Evolutionary conservation across 2,113 vertebrate genomes (phyloP), one percentile per base, ranked within the genome.

Genomic region (Calonectris borealis): DNA sequence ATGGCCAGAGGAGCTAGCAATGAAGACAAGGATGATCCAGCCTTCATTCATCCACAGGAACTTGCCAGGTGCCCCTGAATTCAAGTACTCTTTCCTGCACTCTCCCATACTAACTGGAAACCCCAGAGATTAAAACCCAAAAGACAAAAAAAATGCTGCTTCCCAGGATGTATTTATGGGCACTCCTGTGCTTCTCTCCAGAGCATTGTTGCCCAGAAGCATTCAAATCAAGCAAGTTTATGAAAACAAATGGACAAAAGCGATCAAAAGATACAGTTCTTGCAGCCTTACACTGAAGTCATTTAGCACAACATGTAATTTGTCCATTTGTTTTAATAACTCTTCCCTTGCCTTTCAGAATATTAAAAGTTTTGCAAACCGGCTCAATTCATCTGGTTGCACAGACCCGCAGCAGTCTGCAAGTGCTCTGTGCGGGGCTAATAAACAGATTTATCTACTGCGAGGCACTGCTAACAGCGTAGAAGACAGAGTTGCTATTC

Each of bases 401-500:
- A 19, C 26, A 6, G 7, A 5, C 25, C 55, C 3, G 10, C 34
- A 10, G 72, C 52, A 26, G 38, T 0, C 12, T 4, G 16, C 9
- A 1, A 32, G 69, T 0, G 16, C 75, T 20, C 48, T 1, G 1
- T 1, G 22, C 0, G 0, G 62, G 51, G 68, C 13, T 10, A 1
- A 60, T 2, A 8, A 16, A 7, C 11, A 7, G 49, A 10, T 18
- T n/a, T 13, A 18, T 5, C 44, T 11, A 3, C 55, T 13, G 22
- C 5, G 13, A 76, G 52, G 46, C 16, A 21, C 26, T 21, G 60
- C 55, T 7, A 31, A 13, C 22, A 17, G 34, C 0, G 19, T 1
- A 26, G 60, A 19, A 10, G 16, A 9, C 62, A 34, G 83, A 62
- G 91, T 0, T 22, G 90, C 79, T 27, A 4, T 5, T 22, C 20